Percentiles rank a stretch among this genome's conserved stretches.
Conservation (phyloP, 2,113 vertebrate genomes). For the Oreocharis arfaki region DNA sequence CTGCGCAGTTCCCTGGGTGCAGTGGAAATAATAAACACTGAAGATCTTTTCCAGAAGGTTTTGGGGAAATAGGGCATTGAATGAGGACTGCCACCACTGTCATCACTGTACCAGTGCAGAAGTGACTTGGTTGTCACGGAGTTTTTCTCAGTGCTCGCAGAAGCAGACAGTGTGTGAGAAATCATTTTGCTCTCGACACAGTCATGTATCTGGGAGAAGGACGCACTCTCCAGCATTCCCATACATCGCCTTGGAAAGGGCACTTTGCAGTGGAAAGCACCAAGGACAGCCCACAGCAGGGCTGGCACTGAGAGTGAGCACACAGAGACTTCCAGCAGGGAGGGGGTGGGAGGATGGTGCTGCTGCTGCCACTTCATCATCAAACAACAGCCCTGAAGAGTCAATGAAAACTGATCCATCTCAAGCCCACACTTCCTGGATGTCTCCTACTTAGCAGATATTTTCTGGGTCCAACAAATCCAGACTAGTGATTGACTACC, state of each 20-base stretch:
- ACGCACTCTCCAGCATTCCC: neutral
- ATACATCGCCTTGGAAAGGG: rapidly evolving
- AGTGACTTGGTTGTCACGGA: neutral
- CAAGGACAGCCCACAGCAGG: rapidly evolving
- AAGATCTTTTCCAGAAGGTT: neutral
- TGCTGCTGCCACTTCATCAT: rapidly evolving
- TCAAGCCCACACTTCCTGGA: neutral
- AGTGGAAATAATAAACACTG: neutral
- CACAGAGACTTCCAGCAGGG: neutral
- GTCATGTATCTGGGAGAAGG: neutral
- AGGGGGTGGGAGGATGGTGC: neutral
- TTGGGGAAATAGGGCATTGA: neutral
- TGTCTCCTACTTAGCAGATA: rapidly evolving
- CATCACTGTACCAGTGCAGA: neutral
- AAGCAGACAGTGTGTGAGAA: neutral
- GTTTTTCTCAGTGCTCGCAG: neutral
- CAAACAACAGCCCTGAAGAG: neutral
- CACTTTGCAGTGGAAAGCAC: neutral
- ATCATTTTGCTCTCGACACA: neutral
- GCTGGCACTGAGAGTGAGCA: neutral
- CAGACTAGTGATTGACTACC: neutral
- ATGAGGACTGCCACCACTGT: neutral
- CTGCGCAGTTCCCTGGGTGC: neutral
- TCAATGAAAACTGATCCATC: neutral
- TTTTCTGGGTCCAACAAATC: neutral